Conservation (phyloP, 1,140 invertebrate genomes). For the Chionoecetes opilio region DNA sequence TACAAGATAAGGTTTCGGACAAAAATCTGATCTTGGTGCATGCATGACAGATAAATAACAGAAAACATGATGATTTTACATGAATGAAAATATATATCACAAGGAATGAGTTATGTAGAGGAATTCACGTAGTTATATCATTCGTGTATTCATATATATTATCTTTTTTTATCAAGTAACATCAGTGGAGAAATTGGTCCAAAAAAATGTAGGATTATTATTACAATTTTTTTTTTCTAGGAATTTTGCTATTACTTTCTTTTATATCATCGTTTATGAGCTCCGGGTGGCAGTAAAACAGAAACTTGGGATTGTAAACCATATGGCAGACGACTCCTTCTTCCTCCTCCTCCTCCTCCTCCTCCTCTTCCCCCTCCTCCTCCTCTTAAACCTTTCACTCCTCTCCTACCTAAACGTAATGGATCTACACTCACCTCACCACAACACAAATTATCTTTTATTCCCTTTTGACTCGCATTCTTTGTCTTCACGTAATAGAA, state of each 20-base stretch:
- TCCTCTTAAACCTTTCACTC: not conserved
- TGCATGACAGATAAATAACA: not conserved
- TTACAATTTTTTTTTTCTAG: not conserved
- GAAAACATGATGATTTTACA: not conserved
- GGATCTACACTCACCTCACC: no score
- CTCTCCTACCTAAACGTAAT: not conserved
- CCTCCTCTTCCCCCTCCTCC: not conserved
- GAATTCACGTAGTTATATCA: no score
- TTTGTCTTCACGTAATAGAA: not conserved
- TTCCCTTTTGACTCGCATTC: not conserved
- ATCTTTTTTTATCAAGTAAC: no score
- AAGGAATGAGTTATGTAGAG: not conserved
- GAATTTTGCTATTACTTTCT: not conserved
- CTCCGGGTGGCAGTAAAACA: not conserved
- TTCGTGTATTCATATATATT: no score
- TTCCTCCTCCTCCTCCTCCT: not conserved
- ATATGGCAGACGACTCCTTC: constrained; percentile 2
- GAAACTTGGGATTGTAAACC: not conserved
- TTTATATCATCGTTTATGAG: constrained; percentile 19
- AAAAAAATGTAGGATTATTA: not conserved
- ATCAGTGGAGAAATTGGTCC: not conserved
- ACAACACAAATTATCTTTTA: not conserved
- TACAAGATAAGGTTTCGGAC: not conserved
- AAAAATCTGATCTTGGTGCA: not conserved
- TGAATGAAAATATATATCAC: not conserved